phyloP scores from a whole-genome alignment of 1,140 invertebrate species.

The Drosophila ambigua region DNA sequence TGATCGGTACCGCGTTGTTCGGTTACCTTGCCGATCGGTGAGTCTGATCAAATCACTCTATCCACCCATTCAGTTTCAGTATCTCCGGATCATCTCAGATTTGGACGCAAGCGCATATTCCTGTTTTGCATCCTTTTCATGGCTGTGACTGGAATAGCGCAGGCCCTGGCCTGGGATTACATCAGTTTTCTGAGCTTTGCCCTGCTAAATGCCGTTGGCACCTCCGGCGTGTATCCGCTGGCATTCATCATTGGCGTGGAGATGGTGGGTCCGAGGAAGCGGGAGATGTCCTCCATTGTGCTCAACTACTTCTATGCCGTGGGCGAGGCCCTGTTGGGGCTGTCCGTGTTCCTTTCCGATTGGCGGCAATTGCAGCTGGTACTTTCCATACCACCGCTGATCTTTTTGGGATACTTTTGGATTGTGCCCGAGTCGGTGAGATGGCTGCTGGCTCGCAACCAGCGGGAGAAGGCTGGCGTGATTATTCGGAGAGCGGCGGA shows the following conservation, averaged over 20 bases:
- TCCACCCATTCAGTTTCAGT: not conserved
- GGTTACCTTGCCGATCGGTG: conserved; percentile 87
- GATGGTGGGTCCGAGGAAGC: conserved; percentile 87
- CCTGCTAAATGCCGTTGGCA: conserved; percentile 86
- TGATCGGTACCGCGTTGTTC: conserved; percentile 86
- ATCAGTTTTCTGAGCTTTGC: conserved; percentile 85
- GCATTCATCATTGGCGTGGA: conserved; percentile 88
- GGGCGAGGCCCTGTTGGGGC: conserved; percentile 86
- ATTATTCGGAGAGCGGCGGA: conserved; percentile 86
- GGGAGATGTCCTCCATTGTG: conserved; percentile 87
- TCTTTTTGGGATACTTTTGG: conserved; percentile 86
- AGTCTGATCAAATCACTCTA: conserved; percentile 17
- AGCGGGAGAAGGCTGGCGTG: conserved; percentile 84
- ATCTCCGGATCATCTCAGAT: conserved; percentile 81
- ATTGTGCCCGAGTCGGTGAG: conserved; percentile 87
- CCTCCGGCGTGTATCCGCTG: conserved; percentile 86
- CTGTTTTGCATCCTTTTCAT: conserved; percentile 86
- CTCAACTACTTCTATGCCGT: conserved; percentile 88
- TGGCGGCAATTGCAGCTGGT: conserved; percentile 87
- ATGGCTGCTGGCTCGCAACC: conserved; percentile 86
- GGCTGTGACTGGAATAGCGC: conserved; percentile 85
- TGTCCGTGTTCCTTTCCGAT: conserved; percentile 85
- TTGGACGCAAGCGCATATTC: conserved; percentile 86
- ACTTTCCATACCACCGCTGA: conserved; percentile 85
- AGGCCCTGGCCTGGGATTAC: conserved; percentile 86